Base-by-base conservation (phyloP, 2,888 invertebrate species). In the Orthosia cruda region DNA sequence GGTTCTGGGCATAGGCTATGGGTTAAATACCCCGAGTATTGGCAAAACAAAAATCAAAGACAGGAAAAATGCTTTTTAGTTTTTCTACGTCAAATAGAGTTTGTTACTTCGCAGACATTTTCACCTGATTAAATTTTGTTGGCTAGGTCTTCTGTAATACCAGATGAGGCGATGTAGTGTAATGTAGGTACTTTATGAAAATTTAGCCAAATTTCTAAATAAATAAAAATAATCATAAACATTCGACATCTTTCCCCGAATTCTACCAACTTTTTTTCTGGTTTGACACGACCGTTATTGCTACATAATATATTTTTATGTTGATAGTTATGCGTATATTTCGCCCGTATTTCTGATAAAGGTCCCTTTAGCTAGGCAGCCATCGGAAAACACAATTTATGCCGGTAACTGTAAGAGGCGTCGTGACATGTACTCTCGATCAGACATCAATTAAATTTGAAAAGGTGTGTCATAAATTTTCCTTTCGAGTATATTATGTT, bases 371-470 rank as follows among this genome's bases (percentile, higher is more conserved):
- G 52, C 23, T 7, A 68, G 12, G 66, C 64, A 84, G 61, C 32
- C n/a, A 72, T 55, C 58, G 62, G 64, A 66, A 76, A 81, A 62
- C 52, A 62, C 47, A 74, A 81, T 81, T 74, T 70, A 71, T 69
- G 32, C 61, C 20, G 32, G 16, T 18, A 49, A 52, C n/a, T 55
- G 49, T 50, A 54, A n/a, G 9, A 65, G 7, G 12, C 40, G 23
- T 67, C 54, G 23, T 63, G 54, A 40, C 50, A 63, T 58, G 49
- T 64, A 62, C 52, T 77, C 23, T 75, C 49, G 62, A 40, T 55
- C 65, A 71, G 23, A 67, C 66, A 64, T 59, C 68, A 67, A 78
- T 76, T 52, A 74, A 81, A 74, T 76, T 74, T 52, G n/a, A 64
- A 70, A 61, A 50, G 20, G 20, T 32, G 3, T 49, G n/a, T 16